These are phyloP conservation scores for Drosophila mimetica DNA, from an alignment of 2,888 invertebrate genomes.

Conservation along the genomic window DNA sequence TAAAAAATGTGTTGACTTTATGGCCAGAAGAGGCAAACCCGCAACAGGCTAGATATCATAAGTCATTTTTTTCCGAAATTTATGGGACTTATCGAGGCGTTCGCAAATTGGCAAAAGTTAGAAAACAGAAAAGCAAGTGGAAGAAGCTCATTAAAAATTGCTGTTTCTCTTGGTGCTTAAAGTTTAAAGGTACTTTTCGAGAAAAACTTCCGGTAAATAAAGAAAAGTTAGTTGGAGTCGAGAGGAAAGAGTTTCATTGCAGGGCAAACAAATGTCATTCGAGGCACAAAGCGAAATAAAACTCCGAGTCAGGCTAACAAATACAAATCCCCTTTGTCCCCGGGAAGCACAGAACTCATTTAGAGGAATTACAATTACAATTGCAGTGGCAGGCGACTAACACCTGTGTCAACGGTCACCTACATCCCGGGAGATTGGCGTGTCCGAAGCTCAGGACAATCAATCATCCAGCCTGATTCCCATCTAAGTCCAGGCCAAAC, in stretches of 20 bases:
- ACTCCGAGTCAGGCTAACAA: conserved; percentile 9
- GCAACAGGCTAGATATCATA: conserved; percentile 45
- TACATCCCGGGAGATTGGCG: conserved; percentile 26
- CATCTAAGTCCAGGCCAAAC: conserved; percentile 64
- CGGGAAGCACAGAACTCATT: conserved; percentile 60
- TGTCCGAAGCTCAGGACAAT: conserved; percentile 39
- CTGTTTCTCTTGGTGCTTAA: neutral
- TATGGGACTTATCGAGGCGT: conserved; percentile 58
- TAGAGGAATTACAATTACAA: conserved; percentile 66
- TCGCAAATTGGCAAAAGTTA: conserved; percentile 33
- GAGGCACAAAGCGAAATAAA: conserved; percentile 5
- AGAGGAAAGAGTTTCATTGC: neutral
- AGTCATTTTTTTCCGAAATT: conserved; percentile 52
- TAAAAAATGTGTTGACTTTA: conserved; percentile 59
- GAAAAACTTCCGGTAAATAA: neutral
- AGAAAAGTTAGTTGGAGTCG: conserved; percentile 6
- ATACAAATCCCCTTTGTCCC: conserved; percentile 33
- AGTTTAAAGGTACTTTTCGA: neutral
- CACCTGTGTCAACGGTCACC: conserved; percentile 63
- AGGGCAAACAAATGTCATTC: conserved; percentile 8
- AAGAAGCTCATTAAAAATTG: conserved; percentile 16
- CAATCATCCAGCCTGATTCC: conserved; percentile 65
- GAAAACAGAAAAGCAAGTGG: conserved; percentile 17
- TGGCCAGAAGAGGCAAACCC: conserved; percentile 1
- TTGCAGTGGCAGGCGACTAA: conserved; percentile 52